phyloP scores from a whole-genome alignment of 2,797 vertebrate genomes.

The Coendou prehensilis region DNA sequence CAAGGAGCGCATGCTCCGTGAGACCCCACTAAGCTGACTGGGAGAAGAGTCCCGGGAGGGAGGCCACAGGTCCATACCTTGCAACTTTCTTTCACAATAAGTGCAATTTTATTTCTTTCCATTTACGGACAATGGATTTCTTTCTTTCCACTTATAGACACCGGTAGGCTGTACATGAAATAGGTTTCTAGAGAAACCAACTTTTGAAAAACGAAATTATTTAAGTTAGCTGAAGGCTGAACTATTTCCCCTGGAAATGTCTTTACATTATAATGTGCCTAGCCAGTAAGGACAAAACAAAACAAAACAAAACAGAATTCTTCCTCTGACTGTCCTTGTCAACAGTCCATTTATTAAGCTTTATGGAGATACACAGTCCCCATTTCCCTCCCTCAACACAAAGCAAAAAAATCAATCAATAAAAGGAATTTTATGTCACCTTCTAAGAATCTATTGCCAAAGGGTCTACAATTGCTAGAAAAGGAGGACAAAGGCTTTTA shows the following conservation, averaged over 20 bases:
- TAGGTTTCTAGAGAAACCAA: slow-evolving; percentile 19
- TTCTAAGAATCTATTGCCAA: neutral
- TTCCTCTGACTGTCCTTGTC: neutral
- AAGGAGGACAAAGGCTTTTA: neutral
- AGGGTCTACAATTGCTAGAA: neutral
- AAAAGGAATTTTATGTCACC: neutral
- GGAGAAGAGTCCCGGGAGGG: neutral
- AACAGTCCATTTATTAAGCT: neutral
- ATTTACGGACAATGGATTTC: neutral
- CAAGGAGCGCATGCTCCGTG: neutral
- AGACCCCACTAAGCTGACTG: neutral
- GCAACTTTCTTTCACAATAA: neutral
- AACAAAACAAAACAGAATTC: neutral
- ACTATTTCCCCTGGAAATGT: slow-evolving; percentile 25
- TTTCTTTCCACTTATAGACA: neutral
- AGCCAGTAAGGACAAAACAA: neutral
- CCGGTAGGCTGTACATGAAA: neutral
- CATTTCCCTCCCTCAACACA: neutral
- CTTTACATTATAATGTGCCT: neutral
- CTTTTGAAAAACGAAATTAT: slow-evolving; percentile 24
- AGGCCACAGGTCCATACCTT: neutral
- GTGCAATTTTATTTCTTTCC: neutral
- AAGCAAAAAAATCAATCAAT: neutral
- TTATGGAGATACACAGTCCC: neutral
- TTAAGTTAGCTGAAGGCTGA: slow-evolving; percentile 45